These are phyloP conservation scores for Diorhabda sublineata DNA, from an alignment of 1,140 invertebrate genomes.

Conservation along the genomic window DNA sequence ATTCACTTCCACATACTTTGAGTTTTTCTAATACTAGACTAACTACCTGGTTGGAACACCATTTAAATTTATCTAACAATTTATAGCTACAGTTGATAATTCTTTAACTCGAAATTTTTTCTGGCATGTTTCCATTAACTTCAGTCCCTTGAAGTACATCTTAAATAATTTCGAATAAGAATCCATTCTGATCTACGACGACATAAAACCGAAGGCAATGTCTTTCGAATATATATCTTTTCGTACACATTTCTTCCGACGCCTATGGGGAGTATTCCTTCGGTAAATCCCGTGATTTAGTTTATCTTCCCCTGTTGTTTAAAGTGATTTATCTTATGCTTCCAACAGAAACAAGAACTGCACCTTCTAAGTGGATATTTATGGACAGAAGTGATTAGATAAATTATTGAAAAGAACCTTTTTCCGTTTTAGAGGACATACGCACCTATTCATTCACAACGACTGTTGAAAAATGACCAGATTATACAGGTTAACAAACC, in stretches of 20 bases:
- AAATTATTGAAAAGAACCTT: slow-evolving; percentile 14
- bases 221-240: not conserved
- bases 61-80: no score
- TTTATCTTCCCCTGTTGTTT: slow-evolving; percentile 18
- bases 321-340: slow-evolving; percentile 13
- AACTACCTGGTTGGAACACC: no score
- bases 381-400: slow-evolving; percentile 18
- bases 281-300: slow-evolving; percentile 11
- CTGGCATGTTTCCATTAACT: no score
- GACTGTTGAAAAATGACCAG: not conserved
- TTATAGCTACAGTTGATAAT: no score
- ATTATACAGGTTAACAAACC: not conserved
- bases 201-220: not conserved
- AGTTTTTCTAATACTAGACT: no score
- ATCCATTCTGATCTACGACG: not conserved
- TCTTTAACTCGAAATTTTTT: no score
- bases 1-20: no score
- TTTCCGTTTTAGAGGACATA: slow-evolving; percentile 3
- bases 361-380: slow-evolving; percentile 18
- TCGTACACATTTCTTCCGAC: not conserved
- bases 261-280: slow-evolving; percentile 7
- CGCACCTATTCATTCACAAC: not conserved
- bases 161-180: not conserved
- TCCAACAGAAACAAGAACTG: slow-evolving; percentile 11
- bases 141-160: no score